Evolutionary conservation across 2,888 invertebrate species (phyloP), one percentile per base, ranked within the genome.

Genomic region (Iselma pallidipennis): DNA sequence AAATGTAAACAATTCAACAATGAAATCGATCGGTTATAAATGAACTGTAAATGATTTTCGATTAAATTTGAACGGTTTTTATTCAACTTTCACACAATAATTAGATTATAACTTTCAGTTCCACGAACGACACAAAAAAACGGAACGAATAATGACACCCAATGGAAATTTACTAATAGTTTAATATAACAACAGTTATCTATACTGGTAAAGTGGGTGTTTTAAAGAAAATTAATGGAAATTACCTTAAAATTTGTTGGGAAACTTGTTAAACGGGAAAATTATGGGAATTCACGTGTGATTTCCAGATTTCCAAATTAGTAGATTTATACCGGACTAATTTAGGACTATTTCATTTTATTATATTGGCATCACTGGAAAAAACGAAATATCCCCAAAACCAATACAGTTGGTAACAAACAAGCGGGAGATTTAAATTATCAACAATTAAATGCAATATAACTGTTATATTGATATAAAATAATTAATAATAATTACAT

Each of bases 1-100:
- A 37, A 23, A 28, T 14, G 0, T n/a, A 26, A 26, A 45, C 21
- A 45, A 45, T 0, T 6, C 21, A 12, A 5, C 45, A 45, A 45
- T 0, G 10, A 21, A n/a, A 4, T 23, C 1, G 6, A 5, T 7
- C 16, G 16, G 37, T 37, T 37, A 16, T 37, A 12, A 45, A 50
- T 37, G 21, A 3, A 37, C 4, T 51, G 31, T 29, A 33, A 60
- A 31, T 23, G n/a, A 2, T 10, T 4, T 12, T 12, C n/a, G 19
- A 28, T 26, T 49, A 45, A 10, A 59, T 42, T 68, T 63, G 66
- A 56, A 55, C 57, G 4, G 31, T 55, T 67, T 61, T 66, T 63
- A 45, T 49, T 0, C 21, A 12, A 50, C 58, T 62, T 62, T 62
- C 62, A 21, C 29, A 48, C 31, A 19, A 7, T 37, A 23, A 45